phyloP scores from a whole-genome alignment of 1,140 invertebrate species.

The Papilio polytes region DNA sequence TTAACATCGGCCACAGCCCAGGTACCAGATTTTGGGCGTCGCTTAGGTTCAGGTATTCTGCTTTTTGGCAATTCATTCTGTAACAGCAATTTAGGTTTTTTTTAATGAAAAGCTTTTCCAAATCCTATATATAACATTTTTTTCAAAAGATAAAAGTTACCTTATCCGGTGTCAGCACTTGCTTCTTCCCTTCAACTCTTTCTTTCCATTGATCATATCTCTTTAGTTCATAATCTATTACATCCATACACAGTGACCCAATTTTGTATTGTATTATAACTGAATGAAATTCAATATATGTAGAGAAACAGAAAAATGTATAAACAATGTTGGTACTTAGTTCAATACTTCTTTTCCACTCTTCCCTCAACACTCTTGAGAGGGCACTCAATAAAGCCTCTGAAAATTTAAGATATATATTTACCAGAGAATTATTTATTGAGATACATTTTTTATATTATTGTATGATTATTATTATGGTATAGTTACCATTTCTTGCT shows the following conservation, averaged over 20 bases:
- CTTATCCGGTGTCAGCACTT: conserved; percentile 76
- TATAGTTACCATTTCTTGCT: conserved; percentile 91
- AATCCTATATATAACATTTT: neutral
- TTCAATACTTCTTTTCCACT: conserved; percentile 98
- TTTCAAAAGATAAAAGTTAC: conserved; percentile 44
- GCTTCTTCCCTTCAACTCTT: conserved; percentile 90
- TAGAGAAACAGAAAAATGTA: conserved; percentile 98
- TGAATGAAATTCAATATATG: conserved; percentile 97
- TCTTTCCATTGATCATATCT: conserved; percentile 97
- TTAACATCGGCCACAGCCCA: conserved; percentile 84
- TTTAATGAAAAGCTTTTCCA: neutral
- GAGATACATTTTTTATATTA: neutral
- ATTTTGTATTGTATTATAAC: conserved; percentile 92
- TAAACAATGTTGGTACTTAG: conserved; percentile 98
- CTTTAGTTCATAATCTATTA: conserved; percentile 96
- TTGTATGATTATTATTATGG: neutral
- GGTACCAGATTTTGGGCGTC: conserved; percentile 87
- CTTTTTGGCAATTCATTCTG: conserved; percentile 86
- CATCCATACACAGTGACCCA: conserved; percentile 97
- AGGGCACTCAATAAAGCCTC: conserved; percentile 98
- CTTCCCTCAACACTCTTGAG: conserved; percentile 96
- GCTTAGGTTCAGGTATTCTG: conserved; percentile 87
- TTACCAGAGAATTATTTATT: neutral
- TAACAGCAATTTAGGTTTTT: conserved; percentile 45
- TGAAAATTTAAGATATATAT: conserved; percentile 69